Conservation (phyloP, 2,797 vertebrate species). For the Cyclopterus lumpus region DNA sequence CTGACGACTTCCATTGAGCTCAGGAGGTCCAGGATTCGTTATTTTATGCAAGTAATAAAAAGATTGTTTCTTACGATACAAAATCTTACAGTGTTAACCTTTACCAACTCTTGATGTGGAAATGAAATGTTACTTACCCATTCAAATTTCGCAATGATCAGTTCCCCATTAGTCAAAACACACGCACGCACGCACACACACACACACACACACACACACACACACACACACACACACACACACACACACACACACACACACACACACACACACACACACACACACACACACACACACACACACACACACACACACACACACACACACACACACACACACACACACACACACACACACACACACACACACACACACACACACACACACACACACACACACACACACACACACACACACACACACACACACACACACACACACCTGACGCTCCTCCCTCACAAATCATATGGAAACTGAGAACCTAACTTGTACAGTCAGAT, state of each 20-base stretch:
- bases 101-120: not conserved
- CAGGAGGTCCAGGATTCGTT: not conserved
- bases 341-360: no score
- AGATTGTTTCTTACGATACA: not conserved
- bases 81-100: not conserved
- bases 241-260: not conserved
- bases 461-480: not conserved
- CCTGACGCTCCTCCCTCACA: not conserved
- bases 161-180: not conserved
- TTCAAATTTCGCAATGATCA: not conserved
- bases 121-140: slow-evolving; percentile 7
- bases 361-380: no score
- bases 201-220: not conserved
- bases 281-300: not conserved
- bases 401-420: no score
- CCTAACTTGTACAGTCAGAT: not conserved
- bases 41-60: not conserved
- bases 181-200: no score
- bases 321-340: no score
- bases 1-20: fast-evolving
- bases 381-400: no score
- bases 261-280: fast-evolving
- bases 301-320: no score
- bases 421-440: not conserved
- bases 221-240: not conserved